These are phyloP conservation scores for Hucho hucho DNA, from an alignment of 2,113 vertebrate genomes.

Conservation along the genomic window DNA sequence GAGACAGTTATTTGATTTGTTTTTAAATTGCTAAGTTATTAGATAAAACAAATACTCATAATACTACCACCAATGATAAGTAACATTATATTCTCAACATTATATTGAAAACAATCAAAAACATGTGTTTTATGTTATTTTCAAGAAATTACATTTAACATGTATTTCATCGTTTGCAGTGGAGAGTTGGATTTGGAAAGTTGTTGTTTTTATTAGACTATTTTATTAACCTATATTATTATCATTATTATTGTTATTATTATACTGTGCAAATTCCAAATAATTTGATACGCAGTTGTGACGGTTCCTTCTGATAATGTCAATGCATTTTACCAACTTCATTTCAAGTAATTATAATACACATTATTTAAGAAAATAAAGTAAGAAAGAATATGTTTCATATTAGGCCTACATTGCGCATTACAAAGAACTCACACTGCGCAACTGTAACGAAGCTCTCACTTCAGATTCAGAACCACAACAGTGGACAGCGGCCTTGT, in stretches of 20 bases:
- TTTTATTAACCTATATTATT: not conserved
- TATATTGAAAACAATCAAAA: no score
- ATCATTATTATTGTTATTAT: conserved; percentile 14
- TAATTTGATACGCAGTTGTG: no score
- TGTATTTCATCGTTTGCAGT: not conserved
- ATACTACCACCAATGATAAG: not conserved
- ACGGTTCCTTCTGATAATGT: no score
- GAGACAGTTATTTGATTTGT: not conserved
- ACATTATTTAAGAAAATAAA: not conserved
- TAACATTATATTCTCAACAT: not conserved
- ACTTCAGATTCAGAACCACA: not conserved
- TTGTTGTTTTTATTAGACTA: not conserved
- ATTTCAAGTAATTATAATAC: not conserved
- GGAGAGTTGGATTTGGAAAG: not conserved
- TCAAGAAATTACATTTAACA: not conserved
- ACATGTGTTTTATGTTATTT: no score
- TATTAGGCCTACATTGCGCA: not conserved
- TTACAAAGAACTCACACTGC: no score
- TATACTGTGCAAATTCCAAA: not conserved
- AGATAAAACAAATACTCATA: not conserved
- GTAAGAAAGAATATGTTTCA: not conserved
- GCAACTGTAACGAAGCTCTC: not conserved
- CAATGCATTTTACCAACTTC: not conserved
- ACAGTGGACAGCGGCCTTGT: not conserved
- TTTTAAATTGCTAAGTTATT: not conserved